Percentiles rank a stretch among this genome's conserved stretches.
Evolutionary conservation across 2,113 vertebrate species (phyloP).

Genomic region (Nesospiza acunhae): DNA sequence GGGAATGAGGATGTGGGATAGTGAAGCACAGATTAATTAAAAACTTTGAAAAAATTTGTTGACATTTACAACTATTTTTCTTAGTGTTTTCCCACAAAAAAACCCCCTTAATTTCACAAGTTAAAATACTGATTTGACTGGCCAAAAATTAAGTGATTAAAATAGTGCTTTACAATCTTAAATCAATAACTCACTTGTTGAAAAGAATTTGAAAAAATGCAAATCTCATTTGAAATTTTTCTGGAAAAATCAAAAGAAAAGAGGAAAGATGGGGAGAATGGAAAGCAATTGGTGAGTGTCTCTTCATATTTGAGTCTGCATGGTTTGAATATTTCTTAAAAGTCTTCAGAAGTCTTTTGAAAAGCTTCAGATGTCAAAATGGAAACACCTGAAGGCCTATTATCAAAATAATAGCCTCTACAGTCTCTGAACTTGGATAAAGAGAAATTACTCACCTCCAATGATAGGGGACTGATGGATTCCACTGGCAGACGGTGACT

Average conservation of each 20-base stretch:
- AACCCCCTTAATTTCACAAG: background rate
- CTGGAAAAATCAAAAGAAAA: background rate
- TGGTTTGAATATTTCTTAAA: background rate
- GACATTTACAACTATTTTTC: background rate
- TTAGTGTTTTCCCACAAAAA: background rate
- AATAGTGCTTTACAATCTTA: background rate
- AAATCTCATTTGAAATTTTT: background rate
- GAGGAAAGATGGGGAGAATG: background rate
- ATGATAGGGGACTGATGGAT: background rate
- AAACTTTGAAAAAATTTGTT: background rate
- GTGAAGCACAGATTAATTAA: background rate
- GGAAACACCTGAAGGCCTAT: background rate
- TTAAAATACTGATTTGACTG: background rate
- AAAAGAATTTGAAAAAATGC: background rate
- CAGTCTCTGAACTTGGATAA: background rate
- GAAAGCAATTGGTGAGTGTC: background rate
- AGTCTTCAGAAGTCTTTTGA: background rate
- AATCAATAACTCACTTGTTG: background rate
- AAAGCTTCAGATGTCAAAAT: slow-evolving; percentile 7
- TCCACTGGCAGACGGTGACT: background rate
- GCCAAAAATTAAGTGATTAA: background rate
- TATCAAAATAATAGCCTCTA: background rate
- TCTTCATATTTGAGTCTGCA: background rate
- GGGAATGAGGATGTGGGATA: background rate
- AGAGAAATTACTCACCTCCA: background rate